Evolutionary conservation across 2,888 invertebrate genomes (phyloP).

Genomic region (Amorpha juglandis): DNA sequence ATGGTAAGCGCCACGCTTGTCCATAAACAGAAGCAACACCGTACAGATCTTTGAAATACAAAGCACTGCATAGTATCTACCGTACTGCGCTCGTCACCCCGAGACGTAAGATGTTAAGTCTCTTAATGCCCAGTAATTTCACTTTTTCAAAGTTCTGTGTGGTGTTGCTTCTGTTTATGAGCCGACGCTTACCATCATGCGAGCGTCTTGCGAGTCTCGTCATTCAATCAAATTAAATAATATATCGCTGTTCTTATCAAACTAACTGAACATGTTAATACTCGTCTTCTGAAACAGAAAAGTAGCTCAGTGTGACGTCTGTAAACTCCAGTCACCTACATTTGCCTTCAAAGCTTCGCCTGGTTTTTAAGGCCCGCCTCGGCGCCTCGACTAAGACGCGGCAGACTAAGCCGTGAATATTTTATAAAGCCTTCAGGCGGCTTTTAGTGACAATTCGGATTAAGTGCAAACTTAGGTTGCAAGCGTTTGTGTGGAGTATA

Average conservation of each 20-base stretch:
- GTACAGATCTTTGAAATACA: too few species aligned
- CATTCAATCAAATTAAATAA: too few species aligned
- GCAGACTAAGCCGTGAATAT: slow-evolving; percentile 60
- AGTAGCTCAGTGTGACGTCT: slow-evolving; percentile 21
- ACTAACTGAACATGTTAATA: background rate
- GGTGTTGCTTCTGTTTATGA: too few species aligned
- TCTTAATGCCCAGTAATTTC: too few species aligned
- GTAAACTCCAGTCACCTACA: slow-evolving; percentile 57
- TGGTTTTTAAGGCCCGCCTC: slow-evolving; percentile 57
- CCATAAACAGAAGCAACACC: too few species aligned
- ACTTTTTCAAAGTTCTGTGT: too few species aligned
- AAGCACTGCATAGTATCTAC: too few species aligned
- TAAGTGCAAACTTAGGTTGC: slow-evolving; percentile 7
- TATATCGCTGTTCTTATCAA: background rate
- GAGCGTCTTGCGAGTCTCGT: too few species aligned
- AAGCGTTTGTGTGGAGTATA: background rate
- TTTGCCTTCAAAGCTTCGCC: slow-evolving; percentile 53
- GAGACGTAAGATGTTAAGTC: too few species aligned
- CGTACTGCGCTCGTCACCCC: too few species aligned
- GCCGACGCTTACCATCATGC: too few species aligned
- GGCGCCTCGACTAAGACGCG: slow-evolving; percentile 54
- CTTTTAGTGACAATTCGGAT: slow-evolving; percentile 51
- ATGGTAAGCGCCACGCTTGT: too few species aligned
- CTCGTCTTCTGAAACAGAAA: slow-evolving; percentile 5
- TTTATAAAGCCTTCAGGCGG: slow-evolving; percentile 53